These are phyloP conservation scores for Brachionus angularis DNA, from an alignment of 1,140 invertebrate species.

Conservation along the genomic window DNA sequence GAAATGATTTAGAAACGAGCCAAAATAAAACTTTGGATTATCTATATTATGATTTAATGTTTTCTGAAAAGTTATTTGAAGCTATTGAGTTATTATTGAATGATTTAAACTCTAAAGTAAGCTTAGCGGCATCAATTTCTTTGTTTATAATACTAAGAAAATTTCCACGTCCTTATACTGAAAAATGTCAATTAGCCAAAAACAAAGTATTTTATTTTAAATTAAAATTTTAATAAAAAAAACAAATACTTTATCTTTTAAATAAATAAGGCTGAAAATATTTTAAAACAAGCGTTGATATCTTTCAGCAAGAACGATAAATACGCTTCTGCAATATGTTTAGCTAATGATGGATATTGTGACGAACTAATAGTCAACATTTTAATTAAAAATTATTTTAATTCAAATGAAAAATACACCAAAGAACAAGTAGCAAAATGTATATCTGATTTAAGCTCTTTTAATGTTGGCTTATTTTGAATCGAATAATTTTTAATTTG, in stretches of 20 bases:
- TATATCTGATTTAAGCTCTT: slow-evolving; percentile 15
- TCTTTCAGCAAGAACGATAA: not conserved
- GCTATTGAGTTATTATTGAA: not conserved
- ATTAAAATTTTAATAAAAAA: not conserved
- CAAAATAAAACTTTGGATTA: not conserved
- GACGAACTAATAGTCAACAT: not conserved
- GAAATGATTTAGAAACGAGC: not conserved
- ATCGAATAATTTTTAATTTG: not conserved
- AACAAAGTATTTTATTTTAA: no score
- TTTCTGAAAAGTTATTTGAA: slow-evolving; percentile 28
- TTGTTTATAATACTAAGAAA: slow-evolving; percentile 7
- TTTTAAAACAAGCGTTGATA: not conserved
- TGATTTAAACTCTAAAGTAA: slow-evolving; percentile 29
- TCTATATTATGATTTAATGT: slow-evolving; percentile 12
- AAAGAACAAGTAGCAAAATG: slow-evolving; percentile 22
- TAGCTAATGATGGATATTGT: not conserved
- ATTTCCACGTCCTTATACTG: not conserved
- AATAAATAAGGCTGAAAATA: not conserved
- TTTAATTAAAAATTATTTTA: slow-evolving; percentile 23
- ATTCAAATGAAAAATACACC: slow-evolving; percentile 30
- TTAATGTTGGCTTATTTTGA: not conserved
- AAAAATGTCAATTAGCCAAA: slow-evolving; percentile 15
- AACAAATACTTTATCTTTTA: not conserved
- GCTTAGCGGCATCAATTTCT: not conserved
- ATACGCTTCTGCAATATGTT: slow-evolving; percentile 5